phyloP scores from a whole-genome alignment of 2,888 invertebrate species.

The Drosophila heteroneura region DNA sequence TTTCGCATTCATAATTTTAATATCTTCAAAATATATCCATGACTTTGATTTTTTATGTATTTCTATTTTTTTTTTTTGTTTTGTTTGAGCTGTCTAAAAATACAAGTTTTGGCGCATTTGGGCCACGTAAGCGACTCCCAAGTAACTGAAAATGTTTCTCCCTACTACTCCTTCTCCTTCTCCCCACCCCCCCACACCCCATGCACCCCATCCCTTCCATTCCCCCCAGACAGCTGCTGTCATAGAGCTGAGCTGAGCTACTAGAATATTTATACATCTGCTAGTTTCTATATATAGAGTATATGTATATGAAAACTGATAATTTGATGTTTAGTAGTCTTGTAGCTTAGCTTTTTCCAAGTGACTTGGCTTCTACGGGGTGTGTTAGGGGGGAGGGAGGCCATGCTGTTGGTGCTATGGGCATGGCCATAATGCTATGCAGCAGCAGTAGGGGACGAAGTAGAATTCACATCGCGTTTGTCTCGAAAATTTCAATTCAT shows the following conservation, averaged over 20 bases:
- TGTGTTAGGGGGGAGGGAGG: background rate
- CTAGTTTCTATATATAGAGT: background rate
- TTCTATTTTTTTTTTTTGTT: background rate
- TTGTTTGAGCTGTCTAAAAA: conserved; percentile 25
- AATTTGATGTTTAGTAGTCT: conserved; percentile 4
- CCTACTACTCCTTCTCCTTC: too few species aligned
- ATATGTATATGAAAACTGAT: conserved; percentile 21
- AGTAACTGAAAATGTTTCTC: background rate
- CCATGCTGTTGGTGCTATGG: background rate
- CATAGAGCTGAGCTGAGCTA: background rate
- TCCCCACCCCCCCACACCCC: too few species aligned
- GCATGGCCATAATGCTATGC: background rate
- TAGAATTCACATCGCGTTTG: background rate
- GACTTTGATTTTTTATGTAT: conserved; percentile 30
- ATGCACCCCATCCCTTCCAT: background rate
- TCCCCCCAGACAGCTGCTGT: too few species aligned
- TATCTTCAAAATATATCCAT: conserved; percentile 44
- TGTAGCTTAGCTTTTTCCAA: background rate
- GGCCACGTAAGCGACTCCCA: conserved; percentile 35
- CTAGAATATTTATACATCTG: background rate
- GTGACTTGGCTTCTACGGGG: background rate
- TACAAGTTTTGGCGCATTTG: conserved; percentile 43
- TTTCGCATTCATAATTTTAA: conserved; percentile 50
- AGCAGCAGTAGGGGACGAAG: background rate
- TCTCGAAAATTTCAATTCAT: conserved; percentile 36